Conservation (phyloP, 2,113 vertebrate genomes). For the Ariopsis seemanni region DNA sequence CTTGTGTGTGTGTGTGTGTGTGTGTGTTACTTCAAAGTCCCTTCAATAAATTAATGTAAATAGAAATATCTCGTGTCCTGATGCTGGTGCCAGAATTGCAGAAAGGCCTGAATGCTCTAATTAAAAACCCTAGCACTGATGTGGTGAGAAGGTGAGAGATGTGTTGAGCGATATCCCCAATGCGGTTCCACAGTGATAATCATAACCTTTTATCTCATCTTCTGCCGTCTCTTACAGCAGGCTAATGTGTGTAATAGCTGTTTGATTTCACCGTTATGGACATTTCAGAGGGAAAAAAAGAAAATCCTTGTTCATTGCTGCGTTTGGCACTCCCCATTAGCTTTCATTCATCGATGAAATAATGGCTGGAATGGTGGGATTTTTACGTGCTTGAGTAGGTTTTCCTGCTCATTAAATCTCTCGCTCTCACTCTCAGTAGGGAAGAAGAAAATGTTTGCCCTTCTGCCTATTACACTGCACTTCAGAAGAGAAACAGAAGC, state of each 20-base stretch:
- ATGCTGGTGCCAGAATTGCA: background rate
- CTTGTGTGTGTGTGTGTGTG: background rate
- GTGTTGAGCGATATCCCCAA: conserved; percentile 13
- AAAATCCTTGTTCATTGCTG: conserved; percentile 49
- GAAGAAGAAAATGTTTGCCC: conserved; percentile 48
- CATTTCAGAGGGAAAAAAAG: conserved; percentile 28
- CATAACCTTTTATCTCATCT: conserved; percentile 48
- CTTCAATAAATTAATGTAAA: background rate
- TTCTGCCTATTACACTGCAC: conserved; percentile 39
- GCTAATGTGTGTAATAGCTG: conserved; percentile 48
- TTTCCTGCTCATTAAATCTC: conserved; percentile 81
- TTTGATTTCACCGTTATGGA: conserved; percentile 53
- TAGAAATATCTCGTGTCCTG: background rate
- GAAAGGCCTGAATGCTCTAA: background rate
- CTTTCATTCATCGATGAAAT: conserved; percentile 57
- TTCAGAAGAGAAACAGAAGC: conserved; percentile 36
- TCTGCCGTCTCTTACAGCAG: conserved; percentile 16
- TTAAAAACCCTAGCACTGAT: background rate
- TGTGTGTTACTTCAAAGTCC: background rate
- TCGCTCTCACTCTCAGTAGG: conserved; percentile 54
- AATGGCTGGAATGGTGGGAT: conserved; percentile 47
- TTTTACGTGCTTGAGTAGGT: conserved; percentile 63
- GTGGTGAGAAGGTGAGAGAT: conserved; percentile 20
- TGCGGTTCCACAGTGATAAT: conserved; percentile 29
- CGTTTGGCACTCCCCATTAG: conserved; percentile 53